Percentiles rank a stretch among this genome's conserved stretches.
Conservation (phyloP, 2,888 invertebrate genomes). For the Tachystola acroxantha region DNA sequence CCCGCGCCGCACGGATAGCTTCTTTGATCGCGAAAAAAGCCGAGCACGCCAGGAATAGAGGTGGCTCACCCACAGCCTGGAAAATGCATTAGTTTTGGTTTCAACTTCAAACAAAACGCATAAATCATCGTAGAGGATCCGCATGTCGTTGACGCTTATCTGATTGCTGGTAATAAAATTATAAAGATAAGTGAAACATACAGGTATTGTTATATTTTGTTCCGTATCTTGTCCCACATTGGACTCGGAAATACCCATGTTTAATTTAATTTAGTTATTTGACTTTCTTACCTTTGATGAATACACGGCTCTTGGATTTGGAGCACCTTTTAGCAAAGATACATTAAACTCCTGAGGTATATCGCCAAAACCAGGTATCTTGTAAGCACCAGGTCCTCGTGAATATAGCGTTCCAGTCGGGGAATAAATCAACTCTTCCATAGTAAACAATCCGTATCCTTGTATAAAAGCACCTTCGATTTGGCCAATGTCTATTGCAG, state of each 20-base stretch:
- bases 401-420: constrained; percentile 89
- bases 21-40: constrained; percentile 94
- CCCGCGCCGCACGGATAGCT: constrained; percentile 88
- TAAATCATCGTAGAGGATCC: no score
- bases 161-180: no score
- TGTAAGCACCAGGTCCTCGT: constrained; percentile 95
- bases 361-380: constrained; percentile 95
- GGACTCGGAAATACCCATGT: no score
- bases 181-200: no score
- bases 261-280: no score
- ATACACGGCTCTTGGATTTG: constrained; percentile 94
- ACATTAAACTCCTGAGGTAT: constrained; percentile 96
- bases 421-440: constrained; percentile 94
- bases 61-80: constrained; percentile 97
- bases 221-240: no score
- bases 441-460: constrained; percentile 94
- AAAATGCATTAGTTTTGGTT: no score
- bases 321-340: constrained; percentile 91
- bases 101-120: no score
- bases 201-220: no score
- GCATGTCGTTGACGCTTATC: no score
- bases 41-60: constrained; percentile 92
- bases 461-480: constrained; percentile 97
- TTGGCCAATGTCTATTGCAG: constrained; percentile 97
- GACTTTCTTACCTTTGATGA: constrained; percentile 96